These are phyloP conservation scores for Stegastes partitus DNA, from an alignment of 2,113 vertebrate species.

Conservation along the genomic window DNA sequence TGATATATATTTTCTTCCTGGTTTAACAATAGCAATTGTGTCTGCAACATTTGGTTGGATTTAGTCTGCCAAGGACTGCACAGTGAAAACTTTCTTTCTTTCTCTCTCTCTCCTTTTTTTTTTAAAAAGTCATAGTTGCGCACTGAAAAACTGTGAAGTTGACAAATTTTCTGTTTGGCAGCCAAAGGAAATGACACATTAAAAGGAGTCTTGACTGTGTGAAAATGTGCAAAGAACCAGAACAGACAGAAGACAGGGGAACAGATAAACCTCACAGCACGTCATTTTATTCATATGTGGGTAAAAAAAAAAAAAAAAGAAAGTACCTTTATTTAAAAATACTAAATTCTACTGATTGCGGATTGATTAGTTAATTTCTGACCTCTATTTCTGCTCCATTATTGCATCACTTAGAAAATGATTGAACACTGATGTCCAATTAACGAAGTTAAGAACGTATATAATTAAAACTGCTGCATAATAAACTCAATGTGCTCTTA, in stretches of 20 bases:
- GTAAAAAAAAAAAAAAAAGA: too few relatives aligned
- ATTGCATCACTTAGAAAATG: neutral
- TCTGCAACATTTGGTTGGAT: conserved; percentile 25
- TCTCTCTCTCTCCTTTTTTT: neutral
- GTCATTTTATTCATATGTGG: neutral
- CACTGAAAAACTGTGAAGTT: conserved; percentile 36
- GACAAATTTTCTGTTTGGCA: conserved; percentile 30
- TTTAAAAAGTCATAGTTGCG: conserved; percentile 14
- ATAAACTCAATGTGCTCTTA: conserved; percentile 27
- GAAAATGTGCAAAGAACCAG: conserved; percentile 17
- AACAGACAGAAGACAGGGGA: conserved; percentile 3
- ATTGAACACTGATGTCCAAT: conserved; percentile 1
- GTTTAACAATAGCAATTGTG: conserved; percentile 18
- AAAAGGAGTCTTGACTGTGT: conserved; percentile 11
- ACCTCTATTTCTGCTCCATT: neutral
- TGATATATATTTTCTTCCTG: conserved; percentile 11
- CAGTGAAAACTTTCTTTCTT: conserved; percentile 12
- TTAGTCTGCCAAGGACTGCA: conserved; percentile 12
- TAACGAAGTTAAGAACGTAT: neutral
- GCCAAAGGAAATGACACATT: conserved; percentile 36
- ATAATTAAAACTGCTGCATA: conserved; percentile 12
- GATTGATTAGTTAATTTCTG: neutral
- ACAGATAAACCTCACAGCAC: neutral
- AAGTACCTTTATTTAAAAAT: too few relatives aligned
- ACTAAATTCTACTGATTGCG: neutral